Conservation (phyloP, 2,113 vertebrate genomes). For the Dendropsophus ebraccatus region DNA sequence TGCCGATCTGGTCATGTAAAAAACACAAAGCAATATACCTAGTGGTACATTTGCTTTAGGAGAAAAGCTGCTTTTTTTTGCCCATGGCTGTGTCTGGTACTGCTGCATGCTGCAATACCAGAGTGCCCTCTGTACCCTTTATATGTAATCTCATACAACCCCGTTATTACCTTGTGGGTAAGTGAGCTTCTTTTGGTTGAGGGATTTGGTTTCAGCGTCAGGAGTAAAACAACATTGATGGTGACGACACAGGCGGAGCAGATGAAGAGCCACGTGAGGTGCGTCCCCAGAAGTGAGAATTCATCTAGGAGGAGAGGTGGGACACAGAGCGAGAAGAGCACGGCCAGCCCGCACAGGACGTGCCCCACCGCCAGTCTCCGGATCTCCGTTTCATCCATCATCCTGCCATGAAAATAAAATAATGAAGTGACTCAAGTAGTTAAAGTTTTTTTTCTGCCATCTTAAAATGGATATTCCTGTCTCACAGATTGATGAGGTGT, state of each 20-base stretch:
- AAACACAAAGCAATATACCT: no score
- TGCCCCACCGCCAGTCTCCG: constrained; percentile 83
- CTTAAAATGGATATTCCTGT: no score
- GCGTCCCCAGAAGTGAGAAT: constrained; percentile 85
- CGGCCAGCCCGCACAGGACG: constrained; percentile 74
- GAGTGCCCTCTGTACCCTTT: no score
- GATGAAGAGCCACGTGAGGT: constrained; percentile 85
- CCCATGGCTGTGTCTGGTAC: no score
- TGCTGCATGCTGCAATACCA: no score
- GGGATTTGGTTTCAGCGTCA: constrained; percentile 79
- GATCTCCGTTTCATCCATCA: constrained; percentile 87
- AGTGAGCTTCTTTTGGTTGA: constrained; percentile 84
- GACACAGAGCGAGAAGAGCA: constrained; percentile 77
- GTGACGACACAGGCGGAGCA: constrained; percentile 78
- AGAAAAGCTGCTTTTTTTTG: no score
- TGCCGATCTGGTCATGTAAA: no score
- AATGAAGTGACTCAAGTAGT: no score
- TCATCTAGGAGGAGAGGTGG: constrained; percentile 78
- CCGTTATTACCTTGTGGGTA: constrained; percentile 87
- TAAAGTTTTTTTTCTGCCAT: no score
- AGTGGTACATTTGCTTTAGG: no score
- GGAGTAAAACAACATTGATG: constrained; percentile 79
- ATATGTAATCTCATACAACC: no score
- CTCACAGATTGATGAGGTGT: no score
- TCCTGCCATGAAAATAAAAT: background rate